Evolutionary conservation across 2,888 invertebrate genomes (phyloP).

Genomic region (Cryptus armator): DNA sequence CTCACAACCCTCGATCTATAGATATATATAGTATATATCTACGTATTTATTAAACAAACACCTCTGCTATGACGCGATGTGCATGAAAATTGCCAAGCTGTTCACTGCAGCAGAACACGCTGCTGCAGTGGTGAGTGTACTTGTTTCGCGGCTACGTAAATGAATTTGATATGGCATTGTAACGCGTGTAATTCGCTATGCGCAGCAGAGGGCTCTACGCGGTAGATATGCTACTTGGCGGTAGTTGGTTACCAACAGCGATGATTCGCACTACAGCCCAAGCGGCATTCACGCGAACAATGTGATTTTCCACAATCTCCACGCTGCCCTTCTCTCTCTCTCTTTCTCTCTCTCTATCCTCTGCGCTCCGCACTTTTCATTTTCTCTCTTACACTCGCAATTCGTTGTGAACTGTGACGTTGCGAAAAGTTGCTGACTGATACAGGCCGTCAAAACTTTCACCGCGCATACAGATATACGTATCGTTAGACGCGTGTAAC

Average conservation of each 20-base stretch:
- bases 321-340: background rate
- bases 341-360: slow-evolving; percentile 10
- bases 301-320: slow-evolving; percentile 50
- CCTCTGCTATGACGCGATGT: background rate
- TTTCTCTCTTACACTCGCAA: slow-evolving; percentile 11
- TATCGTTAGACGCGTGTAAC: slow-evolving; percentile 44
- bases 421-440: slow-evolving; percentile 65
- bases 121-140: slow-evolving; percentile 1
- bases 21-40: too few relatives aligned
- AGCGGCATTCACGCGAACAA: slow-evolving; percentile 9
- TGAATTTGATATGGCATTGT: background rate
- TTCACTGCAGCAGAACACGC: slow-evolving; percentile 6
- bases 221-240: background rate
- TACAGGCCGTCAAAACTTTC: slow-evolving; percentile 65
- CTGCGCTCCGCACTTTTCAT: background rate
- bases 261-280: background rate
- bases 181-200: slow-evolving; percentile 4
- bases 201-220: background rate
- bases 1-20: background rate
- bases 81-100: background rate
- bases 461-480: slow-evolving; percentile 53
- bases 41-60: too few relatives aligned
- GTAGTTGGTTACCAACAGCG: background rate
- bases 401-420: slow-evolving; percentile 56
- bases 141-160: too few relatives aligned